phyloP scores from a whole-genome alignment of 2,888 invertebrate genomes.

The Pherbina coryleti region DNA sequence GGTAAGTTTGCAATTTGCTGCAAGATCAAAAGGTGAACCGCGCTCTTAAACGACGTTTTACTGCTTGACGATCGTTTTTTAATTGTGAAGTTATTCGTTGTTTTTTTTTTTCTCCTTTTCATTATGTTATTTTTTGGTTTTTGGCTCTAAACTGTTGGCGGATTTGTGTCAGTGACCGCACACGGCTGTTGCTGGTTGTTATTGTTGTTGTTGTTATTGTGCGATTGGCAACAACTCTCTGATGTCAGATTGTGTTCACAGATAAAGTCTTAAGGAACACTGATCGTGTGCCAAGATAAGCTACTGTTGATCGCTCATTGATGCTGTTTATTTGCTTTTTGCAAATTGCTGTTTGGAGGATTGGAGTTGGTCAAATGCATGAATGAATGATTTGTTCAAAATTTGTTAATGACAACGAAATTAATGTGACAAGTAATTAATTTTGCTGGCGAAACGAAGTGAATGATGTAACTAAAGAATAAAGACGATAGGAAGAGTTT shows the following conservation, averaged over 20 bases:
- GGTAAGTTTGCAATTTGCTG: conserved; percentile 47
- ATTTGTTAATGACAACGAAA: conserved; percentile 20
- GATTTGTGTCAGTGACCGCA: conserved; percentile 37
- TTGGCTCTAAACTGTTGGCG: background rate
- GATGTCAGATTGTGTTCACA: conserved; percentile 37
- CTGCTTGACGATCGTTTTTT: conserved; percentile 30
- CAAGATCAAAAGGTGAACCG: conserved; percentile 46
- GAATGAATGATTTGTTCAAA: conserved; percentile 10
- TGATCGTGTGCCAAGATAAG: conserved; percentile 59
- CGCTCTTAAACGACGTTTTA: background rate
- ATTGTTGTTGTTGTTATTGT: conserved; percentile 14
- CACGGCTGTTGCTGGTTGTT: conserved; percentile 23
- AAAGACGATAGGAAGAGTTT: too few relatives aligned
- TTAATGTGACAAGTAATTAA: background rate
- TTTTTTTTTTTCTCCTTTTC: background rate
- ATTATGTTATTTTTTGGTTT: background rate
- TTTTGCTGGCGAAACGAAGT: background rate
- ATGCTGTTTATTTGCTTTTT: conserved; percentile 18
- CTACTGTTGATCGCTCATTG: conserved; percentile 26
- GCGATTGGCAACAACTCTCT: conserved; percentile 5
- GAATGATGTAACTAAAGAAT: background rate
- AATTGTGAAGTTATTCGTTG: conserved; percentile 23
- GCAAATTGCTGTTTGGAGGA: background rate
- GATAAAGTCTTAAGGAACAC: conserved; percentile 54
- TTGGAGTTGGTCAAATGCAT: conserved; percentile 2